phyloP scores from a whole-genome alignment of 92 coral and sea anemone species.

The Phenganax marumi region DNA sequence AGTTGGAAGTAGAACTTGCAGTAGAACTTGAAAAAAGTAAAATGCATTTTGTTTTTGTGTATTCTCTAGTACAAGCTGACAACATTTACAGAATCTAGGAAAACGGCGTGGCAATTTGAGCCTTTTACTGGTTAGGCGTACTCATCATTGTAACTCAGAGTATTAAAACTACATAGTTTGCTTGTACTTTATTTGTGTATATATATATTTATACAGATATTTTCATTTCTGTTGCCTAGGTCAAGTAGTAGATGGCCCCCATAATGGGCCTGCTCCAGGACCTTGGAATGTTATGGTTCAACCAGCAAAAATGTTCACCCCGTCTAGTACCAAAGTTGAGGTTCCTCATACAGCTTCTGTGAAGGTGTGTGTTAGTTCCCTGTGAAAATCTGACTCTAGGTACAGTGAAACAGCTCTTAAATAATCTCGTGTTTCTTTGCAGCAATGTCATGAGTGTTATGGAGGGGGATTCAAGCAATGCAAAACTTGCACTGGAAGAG shows the following conservation, averaged over 20 bases:
- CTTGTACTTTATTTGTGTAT: no score
- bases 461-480: slow-evolving; percentile 79
- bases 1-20: not conserved
- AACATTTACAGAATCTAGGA: slow-evolving; percentile 37
- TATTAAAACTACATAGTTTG: no score
- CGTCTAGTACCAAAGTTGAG: slow-evolving; percentile 65
- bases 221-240: slow-evolving; percentile 2
- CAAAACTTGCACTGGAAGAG: slow-evolving; percentile 78
- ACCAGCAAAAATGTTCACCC: slow-evolving; percentile 66
- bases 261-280: slow-evolving; percentile 40
- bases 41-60: not conserved
- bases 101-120: slow-evolving; percentile 30
- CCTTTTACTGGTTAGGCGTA: slow-evolving; percentile 37
- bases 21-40: not conserved
- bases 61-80: slow-evolving; percentile 38
- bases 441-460: slow-evolving; percentile 91
- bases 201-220: not conserved
- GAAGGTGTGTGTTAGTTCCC: slow-evolving; percentile 56
- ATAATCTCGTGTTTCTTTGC: not conserved
- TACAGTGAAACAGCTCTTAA: not conserved
- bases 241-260: slow-evolving; percentile 40
- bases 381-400: not conserved
- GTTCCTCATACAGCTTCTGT: slow-evolving; percentile 95
- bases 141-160: not conserved
- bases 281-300: slow-evolving; percentile 34